These are phyloP conservation scores for Dendrolimus houi DNA, from an alignment of 2,888 invertebrate species.

Conservation along the genomic window DNA sequence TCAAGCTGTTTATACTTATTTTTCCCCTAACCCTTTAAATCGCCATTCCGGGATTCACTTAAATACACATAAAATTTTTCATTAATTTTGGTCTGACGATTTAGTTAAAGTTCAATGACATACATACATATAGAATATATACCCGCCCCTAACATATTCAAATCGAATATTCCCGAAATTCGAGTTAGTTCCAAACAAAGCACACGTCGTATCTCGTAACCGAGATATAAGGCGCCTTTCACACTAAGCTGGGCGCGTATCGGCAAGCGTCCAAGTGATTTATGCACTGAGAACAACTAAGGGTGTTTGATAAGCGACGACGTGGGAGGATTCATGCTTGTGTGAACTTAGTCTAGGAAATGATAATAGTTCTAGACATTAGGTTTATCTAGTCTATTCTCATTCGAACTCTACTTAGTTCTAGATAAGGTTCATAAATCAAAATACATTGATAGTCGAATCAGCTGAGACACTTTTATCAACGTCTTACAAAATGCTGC, in stretches of 20 bases:
- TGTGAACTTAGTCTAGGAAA: not conserved
- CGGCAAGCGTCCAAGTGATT: constrained; percentile 24
- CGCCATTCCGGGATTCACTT: too few relatives aligned
- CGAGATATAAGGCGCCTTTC: not conserved
- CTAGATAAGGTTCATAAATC: not conserved
- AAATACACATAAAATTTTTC: too few relatives aligned
- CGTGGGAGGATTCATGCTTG: not conserved
- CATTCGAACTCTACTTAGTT: not conserved
- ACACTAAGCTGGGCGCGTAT: not conserved
- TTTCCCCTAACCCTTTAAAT: too few relatives aligned
- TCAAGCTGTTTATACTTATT: too few relatives aligned
- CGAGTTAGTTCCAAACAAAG: not conserved
- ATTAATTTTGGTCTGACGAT: too few relatives aligned
- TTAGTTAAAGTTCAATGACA: too few relatives aligned
- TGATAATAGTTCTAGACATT: not conserved
- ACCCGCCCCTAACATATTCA: not conserved
- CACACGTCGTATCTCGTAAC: not conserved
- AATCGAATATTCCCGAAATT: not conserved
- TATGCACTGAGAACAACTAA: constrained; percentile 28
- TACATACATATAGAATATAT: too few relatives aligned
- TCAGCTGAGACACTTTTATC: too few relatives aligned
- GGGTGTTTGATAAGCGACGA: constrained; percentile 17
- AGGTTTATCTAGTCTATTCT: not conserved
- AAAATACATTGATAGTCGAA: too few relatives aligned
- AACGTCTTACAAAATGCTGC: too few relatives aligned